Evolutionary conservation across 2,888 invertebrate species (phyloP), one percentile per base, ranked within the genome.

Genomic region (Neria commutata): DNA sequence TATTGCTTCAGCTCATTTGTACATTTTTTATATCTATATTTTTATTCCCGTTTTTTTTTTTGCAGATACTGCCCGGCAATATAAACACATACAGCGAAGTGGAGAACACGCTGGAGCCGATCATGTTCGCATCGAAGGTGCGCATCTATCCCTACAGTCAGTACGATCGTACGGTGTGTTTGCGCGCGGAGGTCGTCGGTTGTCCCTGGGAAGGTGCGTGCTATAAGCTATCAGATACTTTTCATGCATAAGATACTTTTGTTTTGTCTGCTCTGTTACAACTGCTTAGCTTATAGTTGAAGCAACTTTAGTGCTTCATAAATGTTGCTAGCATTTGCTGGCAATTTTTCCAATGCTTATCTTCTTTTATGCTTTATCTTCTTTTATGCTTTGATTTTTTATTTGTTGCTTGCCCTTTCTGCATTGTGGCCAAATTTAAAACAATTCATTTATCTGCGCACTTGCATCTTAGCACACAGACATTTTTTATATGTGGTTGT

Each of bases 151-250:
- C 93, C 17, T 91, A 89, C 81, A 90, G 91, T 67, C 86, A 88
- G 64, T 89, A 90, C 75, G 87, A 89, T 68, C 85, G 92, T 66
- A 92, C 89, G 6, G 90, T 92, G 62, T 94, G 93, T 79, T 86
- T 94, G 86, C 83, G 93, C 66, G 87, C 92, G 55, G 94, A 94
- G 83, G 83, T 93, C 67, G 86, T 91, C 69, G 93, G 93, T 63
- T 94, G 93, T 81, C 83, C 83, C 65, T 91, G 89, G 87, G 85
- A 84, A 83, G 90, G 92, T 91, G 81, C 86, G 86, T 78, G 42
- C 16, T 23, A 25, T 25, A 24, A 11, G n/a, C 33, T 10, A 10
- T 33, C 33, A 33, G 33, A 33, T 14, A 14, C 14, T 33, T 14
- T 33, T 33, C 33, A 14, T 10, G 8, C 14, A 33, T n/a, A 17